A percentile compares a stretch with the other conserved stretches of the same genome.
Evolutionary conservation across 2,888 invertebrate genomes (phyloP).

Genomic region (Arge pagana): DNA sequence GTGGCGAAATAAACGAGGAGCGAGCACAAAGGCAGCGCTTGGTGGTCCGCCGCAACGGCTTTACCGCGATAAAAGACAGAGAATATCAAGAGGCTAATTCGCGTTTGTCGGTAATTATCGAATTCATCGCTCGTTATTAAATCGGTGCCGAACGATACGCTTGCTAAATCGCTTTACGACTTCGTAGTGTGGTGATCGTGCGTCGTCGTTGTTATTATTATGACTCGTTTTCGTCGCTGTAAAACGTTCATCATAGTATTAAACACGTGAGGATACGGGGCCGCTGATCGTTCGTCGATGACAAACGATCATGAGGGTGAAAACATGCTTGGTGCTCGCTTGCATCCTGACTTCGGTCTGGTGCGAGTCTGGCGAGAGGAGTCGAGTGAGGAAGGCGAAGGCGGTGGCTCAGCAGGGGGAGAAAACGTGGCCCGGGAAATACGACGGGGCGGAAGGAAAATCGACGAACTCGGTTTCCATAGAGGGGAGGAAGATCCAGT

Average conservation of each 20-base stretch:
- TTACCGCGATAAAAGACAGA: too few species aligned
- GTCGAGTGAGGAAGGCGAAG: not conserved
- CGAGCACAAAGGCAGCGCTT: too few species aligned
- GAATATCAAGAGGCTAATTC: too few species aligned
- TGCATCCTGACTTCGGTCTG: slow-evolving; percentile 10
- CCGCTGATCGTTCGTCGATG: slow-evolving; percentile 1
- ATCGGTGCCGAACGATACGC: too few species aligned
- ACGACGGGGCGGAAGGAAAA: too few species aligned
- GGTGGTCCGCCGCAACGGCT: too few species aligned
- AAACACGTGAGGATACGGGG: slow-evolving; percentile 1
- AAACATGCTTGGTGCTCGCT: not conserved
- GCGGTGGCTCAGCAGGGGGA: slow-evolving; percentile 5
- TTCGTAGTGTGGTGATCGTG: too few species aligned
- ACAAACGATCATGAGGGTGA: slow-evolving; percentile 15
- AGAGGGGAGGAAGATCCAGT: not conserved
- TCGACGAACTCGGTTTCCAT: not conserved
- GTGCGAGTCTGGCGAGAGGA: slow-evolving; percentile 7
- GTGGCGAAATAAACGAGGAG: too few species aligned
- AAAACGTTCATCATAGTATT: slow-evolving; percentile 1
- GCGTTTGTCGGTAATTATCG: too few species aligned
- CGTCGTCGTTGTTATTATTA: not conserved
- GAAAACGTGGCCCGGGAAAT: slow-evolving; percentile 3
- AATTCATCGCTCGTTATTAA: too few species aligned
- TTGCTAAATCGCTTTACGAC: too few species aligned
- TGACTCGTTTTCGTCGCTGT: slow-evolving; percentile 4